Conservation (phyloP, 2,888 invertebrate genomes). For the Apomyelois bistriatella region DNA sequence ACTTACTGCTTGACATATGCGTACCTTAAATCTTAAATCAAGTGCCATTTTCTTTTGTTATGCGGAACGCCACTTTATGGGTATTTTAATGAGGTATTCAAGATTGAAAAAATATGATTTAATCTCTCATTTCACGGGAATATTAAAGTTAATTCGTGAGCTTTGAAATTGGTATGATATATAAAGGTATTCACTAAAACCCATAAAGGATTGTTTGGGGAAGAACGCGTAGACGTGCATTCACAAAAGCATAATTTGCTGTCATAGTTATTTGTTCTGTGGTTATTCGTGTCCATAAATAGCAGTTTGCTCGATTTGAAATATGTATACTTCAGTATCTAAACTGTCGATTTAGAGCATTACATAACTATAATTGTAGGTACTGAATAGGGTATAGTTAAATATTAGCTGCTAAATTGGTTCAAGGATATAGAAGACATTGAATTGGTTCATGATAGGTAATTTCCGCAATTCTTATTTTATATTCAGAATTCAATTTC, state of each 20-base stretch:
- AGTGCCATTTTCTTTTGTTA: constrained; percentile 57
- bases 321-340: background rate
- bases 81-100: constrained; percentile 67
- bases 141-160: constrained; percentile 39
- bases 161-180: constrained; percentile 28
- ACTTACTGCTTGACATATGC: constrained; percentile 70
- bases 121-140: constrained; percentile 38
- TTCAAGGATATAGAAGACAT: too few species aligned
- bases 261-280: background rate
- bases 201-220: constrained; percentile 1
- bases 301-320: background rate
- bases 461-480: too few species aligned
- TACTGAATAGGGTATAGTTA: too few species aligned
- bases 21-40: constrained; percentile 58
- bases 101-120: constrained; percentile 54
- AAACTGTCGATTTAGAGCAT: background rate
- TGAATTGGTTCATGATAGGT: too few species aligned
- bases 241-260: constrained; percentile 6
- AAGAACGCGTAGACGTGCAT: background rate
- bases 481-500: too few species aligned
- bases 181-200: constrained; percentile 10
- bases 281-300: background rate
- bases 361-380: too few species aligned
- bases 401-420: too few species aligned
- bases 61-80: constrained; percentile 52